phyloP scores from a whole-genome alignment of 2,888 invertebrate genomes.

The Priocnemis perturbator region DNA sequence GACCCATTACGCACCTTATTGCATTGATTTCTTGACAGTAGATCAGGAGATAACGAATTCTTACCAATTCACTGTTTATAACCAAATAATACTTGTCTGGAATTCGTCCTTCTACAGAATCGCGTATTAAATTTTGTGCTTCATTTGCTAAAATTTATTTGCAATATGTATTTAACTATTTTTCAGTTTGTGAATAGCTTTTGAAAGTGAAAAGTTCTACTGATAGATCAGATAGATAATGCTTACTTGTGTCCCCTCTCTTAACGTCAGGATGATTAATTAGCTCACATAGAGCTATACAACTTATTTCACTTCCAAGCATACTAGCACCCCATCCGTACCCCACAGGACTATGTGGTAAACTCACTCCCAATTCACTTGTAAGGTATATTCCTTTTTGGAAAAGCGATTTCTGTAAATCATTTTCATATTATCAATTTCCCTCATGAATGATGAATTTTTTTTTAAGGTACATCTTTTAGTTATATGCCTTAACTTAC shows the following conservation, averaged over 20 bases:
- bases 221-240: slow-evolving; percentile 1
- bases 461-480: too few species aligned
- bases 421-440: slow-evolving; percentile 9
- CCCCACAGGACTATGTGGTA: slow-evolving; percentile 85
- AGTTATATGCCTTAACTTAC: slow-evolving; percentile 66
- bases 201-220: background rate
- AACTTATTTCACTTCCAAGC: slow-evolving; percentile 85
- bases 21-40: slow-evolving; percentile 76
- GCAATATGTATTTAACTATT: background rate
- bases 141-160: slow-evolving; percentile 52
- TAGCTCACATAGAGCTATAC: slow-evolving; percentile 88
- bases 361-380: slow-evolving; percentile 83
- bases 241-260: slow-evolving; percentile 66
- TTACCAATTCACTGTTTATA: slow-evolving; percentile 85
- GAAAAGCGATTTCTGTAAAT: slow-evolving; percentile 70
- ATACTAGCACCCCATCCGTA: slow-evolving; percentile 86
- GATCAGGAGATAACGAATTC: slow-evolving; percentile 85
- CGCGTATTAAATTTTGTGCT: slow-evolving; percentile 56
- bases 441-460: too few species aligned
- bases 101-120: slow-evolving; percentile 75
- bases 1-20: slow-evolving; percentile 46
- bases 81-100: slow-evolving; percentile 86
- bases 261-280: slow-evolving; percentile 82
- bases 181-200: too few species aligned
- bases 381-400: slow-evolving; percentile 87